Evolutionary conservation across 2,888 invertebrate species (phyloP), one percentile per base, ranked within the genome.

Genomic region (Brenthis daphne): DNA sequence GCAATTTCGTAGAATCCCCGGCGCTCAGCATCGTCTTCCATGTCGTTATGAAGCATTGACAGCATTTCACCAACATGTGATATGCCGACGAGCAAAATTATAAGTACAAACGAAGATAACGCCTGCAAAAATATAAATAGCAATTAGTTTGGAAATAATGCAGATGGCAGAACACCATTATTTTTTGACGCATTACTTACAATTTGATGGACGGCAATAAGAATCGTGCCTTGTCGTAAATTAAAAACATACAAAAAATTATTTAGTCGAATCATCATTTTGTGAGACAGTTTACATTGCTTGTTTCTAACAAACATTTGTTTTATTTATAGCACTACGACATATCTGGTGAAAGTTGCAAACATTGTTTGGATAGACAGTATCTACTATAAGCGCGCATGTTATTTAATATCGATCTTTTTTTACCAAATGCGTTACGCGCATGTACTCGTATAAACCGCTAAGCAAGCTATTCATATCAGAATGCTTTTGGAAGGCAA

Each of bases 121-220:
- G 93, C 91, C 93, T 93, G 86, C 6, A 63, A 76, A 77, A 70
- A 64, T 61, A 73, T 54, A 51, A 65, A 70, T 54, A 66, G 60
- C 68, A 16, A 56, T 55, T 43, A 58, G 50, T 11, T 54, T n/a
- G 48, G 47, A 13, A 8, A 16, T 12, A 33, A 24, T 33, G 6
- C 13, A 24, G 37, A 4, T 5, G 29, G 13, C 8, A 57, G 11
- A 11, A 47, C 13, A 37, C 16, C 13, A 2, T 20, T 33, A n/a
- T 14, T n/a, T 2, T 13, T 13, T 1, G 6, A 56, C 20, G 43
- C 24, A 53, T 13, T 16, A 92, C 93, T 93, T 80, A 93, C 93
- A 77, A 93, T 92, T 87, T 93, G 93, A 85, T 93, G 93, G 84
- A 93, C 89, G 85, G 93, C 93, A 78, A 93, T 92, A 57, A 93